Evolutionary conservation across 2,888 invertebrate species (phyloP).

Genomic region (Anthoptus insignis): DNA sequence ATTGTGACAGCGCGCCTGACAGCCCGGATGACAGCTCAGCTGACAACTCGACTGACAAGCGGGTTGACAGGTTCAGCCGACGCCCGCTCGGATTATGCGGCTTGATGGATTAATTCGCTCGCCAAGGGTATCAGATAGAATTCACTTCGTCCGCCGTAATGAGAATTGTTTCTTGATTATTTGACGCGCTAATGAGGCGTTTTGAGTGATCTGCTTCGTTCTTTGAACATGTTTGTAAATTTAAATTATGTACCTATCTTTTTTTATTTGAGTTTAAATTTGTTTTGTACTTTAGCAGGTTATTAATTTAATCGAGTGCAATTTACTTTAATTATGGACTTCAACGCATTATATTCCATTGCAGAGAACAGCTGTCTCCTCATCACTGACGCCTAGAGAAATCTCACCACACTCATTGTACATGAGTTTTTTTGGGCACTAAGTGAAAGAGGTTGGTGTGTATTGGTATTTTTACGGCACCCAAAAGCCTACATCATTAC

Average conservation of each 20-base stretch:
- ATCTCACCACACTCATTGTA: too few relatives aligned
- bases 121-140: constrained; percentile 60
- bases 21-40: constrained; percentile 44
- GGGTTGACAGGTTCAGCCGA: constrained; percentile 49
- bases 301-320: too few relatives aligned
- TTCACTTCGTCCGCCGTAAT: constrained; percentile 48
- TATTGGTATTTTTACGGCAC: too few relatives aligned
- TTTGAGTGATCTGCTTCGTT: not conserved
- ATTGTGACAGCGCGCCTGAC: constrained; percentile 79
- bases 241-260: not conserved
- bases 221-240: not conserved
- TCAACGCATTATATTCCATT: too few relatives aligned
- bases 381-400: too few relatives aligned
- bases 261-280: not conserved
- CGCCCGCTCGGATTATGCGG: constrained; percentile 74
- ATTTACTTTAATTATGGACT: too few relatives aligned
- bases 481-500: too few relatives aligned
- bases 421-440: too few relatives aligned
- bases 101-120: constrained; percentile 82
- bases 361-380: too few relatives aligned
- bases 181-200: constrained; percentile 30
- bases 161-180: constrained; percentile 37
- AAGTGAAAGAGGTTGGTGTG: too few relatives aligned
- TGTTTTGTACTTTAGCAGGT: too few relatives aligned
- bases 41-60: constrained; percentile 51